Percentiles rank a stretch among this genome's conserved stretches.
phyloP scores from a whole-genome alignment of 2,888 invertebrate genomes.

The Euplagia quadripunctaria region DNA sequence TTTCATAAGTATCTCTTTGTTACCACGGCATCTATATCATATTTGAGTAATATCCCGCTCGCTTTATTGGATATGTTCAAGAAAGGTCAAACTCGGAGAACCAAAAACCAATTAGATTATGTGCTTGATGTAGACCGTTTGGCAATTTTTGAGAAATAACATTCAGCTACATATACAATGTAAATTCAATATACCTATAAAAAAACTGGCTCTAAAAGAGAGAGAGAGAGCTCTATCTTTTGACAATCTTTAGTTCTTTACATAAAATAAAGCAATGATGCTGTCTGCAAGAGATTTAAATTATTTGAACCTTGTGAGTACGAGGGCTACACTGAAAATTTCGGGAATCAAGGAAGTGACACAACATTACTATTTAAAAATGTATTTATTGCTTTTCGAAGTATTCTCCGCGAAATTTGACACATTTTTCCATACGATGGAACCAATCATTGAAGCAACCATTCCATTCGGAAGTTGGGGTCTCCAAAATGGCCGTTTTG shows the following conservation, averaged over 20 bases:
- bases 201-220: not conserved
- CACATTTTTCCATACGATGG: too few relatives aligned
- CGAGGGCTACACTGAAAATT: too few relatives aligned
- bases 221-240: too few relatives aligned
- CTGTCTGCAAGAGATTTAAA: not conserved
- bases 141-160: conserved; percentile 29
- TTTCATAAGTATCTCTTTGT: conserved; percentile 87
- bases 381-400: too few relatives aligned
- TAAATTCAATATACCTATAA: not conserved
- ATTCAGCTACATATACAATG: not conserved
- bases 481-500: too few relatives aligned
- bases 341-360: too few relatives aligned
- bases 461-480: too few relatives aligned
- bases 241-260: too few relatives aligned
- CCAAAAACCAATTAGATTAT: conserved; percentile 60
- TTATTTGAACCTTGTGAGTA: not conserved
- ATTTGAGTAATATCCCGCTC: conserved; percentile 73
- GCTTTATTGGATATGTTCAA: conserved; percentile 70
- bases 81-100: conserved; percentile 63
- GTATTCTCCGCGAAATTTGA: too few relatives aligned
- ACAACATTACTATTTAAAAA: too few relatives aligned
- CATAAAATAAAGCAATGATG: not conserved
- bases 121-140: conserved; percentile 33
- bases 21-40: conserved; percentile 78
- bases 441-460: too few relatives aligned